A percentile compares a stretch with the other conserved stretches of the same genome.
Conservation (phyloP, 2,797 vertebrate genomes). For the Cuniculus paca region DNA sequence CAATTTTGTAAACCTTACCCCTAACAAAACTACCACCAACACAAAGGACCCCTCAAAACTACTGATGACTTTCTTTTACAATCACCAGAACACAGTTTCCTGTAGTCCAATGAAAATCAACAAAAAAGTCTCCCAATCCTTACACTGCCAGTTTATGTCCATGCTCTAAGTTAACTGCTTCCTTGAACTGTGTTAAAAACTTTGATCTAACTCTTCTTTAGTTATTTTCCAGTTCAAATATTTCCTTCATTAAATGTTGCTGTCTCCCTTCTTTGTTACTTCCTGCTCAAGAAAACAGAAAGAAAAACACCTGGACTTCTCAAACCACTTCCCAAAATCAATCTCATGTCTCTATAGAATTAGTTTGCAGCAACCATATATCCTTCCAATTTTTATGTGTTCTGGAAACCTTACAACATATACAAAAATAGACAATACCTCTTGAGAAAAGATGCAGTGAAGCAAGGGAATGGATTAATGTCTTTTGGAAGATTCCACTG, state of each 20-base stretch:
- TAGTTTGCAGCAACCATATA: background rate
- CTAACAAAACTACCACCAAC: background rate
- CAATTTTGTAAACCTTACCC: conserved; percentile 34
- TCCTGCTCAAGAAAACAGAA: background rate
- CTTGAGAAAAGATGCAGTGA: conserved; percentile 40
- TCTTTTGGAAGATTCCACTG: conserved; percentile 53
- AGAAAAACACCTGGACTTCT: conserved; percentile 19
- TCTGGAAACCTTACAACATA: conserved; percentile 34
- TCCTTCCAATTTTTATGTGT: conserved; percentile 21
- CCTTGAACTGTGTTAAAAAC: background rate
- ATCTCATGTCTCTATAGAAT: conserved; percentile 6
- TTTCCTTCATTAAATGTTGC: background rate
- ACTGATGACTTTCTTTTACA: conserved; percentile 10
- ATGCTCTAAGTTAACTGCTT: background rate
- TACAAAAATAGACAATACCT: conserved; percentile 51
- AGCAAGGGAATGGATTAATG: conserved; percentile 9
- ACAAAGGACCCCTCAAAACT: conserved; percentile 7
- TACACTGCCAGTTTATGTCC: background rate
- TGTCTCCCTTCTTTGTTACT: background rate
- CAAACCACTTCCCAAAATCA: background rate
- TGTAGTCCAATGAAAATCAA: background rate
- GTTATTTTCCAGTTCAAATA: background rate
- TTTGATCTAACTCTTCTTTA: background rate
- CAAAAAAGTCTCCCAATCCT: background rate
- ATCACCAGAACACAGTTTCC: background rate